Evolutionary conservation across 2,113 vertebrate genomes (phyloP).

Genomic region (Aegotheles bennettii): DNA sequence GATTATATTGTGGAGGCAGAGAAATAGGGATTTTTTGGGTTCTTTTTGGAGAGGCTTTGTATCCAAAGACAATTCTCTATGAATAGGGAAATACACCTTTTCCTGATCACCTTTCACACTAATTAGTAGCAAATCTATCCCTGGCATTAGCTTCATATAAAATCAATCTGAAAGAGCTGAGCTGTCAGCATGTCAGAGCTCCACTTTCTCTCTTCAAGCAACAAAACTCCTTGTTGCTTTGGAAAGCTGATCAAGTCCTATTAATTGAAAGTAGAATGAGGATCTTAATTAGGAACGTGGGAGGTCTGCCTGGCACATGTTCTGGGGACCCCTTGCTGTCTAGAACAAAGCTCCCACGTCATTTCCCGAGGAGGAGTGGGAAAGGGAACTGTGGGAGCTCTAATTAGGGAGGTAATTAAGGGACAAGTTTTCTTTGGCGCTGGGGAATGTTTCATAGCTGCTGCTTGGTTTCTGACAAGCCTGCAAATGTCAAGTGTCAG

Average conservation of each 20-base stretch:
- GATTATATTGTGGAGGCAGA: not conserved
- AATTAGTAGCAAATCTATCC: not conserved
- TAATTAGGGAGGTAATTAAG: slow-evolving; percentile 57
- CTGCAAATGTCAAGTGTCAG: not conserved
- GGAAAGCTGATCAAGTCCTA: not conserved
- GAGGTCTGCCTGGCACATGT: slow-evolving; percentile 25
- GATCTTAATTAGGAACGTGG: not conserved
- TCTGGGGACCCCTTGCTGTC: not conserved
- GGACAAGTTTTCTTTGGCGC: not conserved
- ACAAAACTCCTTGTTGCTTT: not conserved
- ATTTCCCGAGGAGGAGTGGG: not conserved
- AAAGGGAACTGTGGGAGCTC: not conserved
- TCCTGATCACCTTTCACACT: not conserved
- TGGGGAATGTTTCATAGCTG: not conserved
- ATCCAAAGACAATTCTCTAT: not conserved
- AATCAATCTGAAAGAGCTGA: not conserved
- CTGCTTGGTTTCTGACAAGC: not conserved
- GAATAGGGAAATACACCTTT: not conserved
- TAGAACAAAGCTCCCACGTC: not conserved
- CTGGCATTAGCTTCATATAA: not conserved
- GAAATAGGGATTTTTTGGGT: too few species aligned
- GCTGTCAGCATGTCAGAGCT: not conserved
- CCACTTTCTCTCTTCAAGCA: not conserved
- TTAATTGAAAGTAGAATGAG: not conserved
- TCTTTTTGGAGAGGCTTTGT: not conserved